Base-by-base conservation (phyloP, 2,797 vertebrate species). In the Hyperoplus immaculatus region DNA sequence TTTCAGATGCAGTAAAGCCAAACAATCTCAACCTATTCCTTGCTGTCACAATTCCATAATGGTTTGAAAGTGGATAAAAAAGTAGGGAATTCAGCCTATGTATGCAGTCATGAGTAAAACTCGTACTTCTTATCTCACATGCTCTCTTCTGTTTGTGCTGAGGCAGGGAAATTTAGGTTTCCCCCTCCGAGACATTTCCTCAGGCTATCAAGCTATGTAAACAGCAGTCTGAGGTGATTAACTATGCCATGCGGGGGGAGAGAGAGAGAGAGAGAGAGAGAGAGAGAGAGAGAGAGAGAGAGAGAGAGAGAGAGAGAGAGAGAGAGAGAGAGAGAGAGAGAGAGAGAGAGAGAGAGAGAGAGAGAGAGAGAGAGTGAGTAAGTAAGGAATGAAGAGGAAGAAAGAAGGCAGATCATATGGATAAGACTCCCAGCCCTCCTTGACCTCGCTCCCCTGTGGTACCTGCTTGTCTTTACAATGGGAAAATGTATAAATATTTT, bases 401-500 rank as follows among this genome's bases (percentile, higher is more conserved):
- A n/a, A 9, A 38, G 60, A 39, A 56, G 18, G 3, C 29, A 68
- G 83, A 90, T 82, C 59, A 78, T 87, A 87, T 67, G 78, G 88
- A 89, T 83, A 67, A 81, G 67, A 77, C 82, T 80, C 80, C 38
- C 0, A 62, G 73, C 87, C 86, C 82, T 88, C 91, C 89, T 89
- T 92, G 91, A 89, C 92, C 86, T 10, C 54, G 43, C 63, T 82
- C 75, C 78, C 75, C 68, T 14, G 69, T 73, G 83, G 77, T 69
- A 78, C 86, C 87, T 82, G 77, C 85, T 81, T 66, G 63, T 89
- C 90, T 92, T 91, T 86, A 90, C 90, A 89, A 89, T 85, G 69
- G 83, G 63, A 81, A 50, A 68, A 79, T 55, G 75, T 85, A 91
- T 91, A 90, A 90, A 92, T 93, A 92, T 92, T 92, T 93, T 80